phyloP scores from a whole-genome alignment of 2,888 invertebrate species.

The Drosophila nigritarsus region DNA sequence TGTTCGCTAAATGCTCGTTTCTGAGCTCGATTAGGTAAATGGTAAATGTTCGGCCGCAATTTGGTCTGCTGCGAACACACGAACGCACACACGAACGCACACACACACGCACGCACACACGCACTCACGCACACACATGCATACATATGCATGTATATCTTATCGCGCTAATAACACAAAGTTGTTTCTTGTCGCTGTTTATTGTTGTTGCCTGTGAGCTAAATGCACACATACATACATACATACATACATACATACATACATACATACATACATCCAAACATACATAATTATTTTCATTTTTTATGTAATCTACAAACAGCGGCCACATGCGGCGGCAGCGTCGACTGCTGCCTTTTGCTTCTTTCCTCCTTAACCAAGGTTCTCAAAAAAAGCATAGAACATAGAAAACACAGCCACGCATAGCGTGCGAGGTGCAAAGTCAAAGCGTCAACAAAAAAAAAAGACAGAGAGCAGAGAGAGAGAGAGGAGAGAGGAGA shows the following conservation, averaged over 20 bases:
- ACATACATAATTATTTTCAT: slow-evolving; percentile 61
- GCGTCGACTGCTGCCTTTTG: slow-evolving; percentile 32
- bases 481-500: too few relatives aligned
- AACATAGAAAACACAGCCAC: slow-evolving; percentile 12
- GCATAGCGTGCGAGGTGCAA: slow-evolving; percentile 55
- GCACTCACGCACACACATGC: slow-evolving; percentile 5
- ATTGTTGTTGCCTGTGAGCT: slow-evolving; percentile 31
- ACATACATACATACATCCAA: slow-evolving; percentile 27
- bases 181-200: slow-evolving; percentile 33
- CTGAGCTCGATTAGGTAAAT: slow-evolving; percentile 5
- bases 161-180: slow-evolving; percentile 49
- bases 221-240: slow-evolving; percentile 34
- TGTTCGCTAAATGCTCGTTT: background rate
- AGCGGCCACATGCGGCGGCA: slow-evolving; percentile 60
- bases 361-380: slow-evolving; percentile 49
- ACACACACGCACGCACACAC: background rate
- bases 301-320: slow-evolving; percentile 79
- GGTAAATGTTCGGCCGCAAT: slow-evolving; percentile 12
- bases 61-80: slow-evolving; percentile 18
- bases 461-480: background rate
- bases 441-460: slow-evolving; percentile 54
- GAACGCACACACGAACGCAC: background rate
- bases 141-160: slow-evolving; percentile 39
- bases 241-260: slow-evolving; percentile 37
- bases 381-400: slow-evolving; percentile 66